Percentiles rank a stretch among this genome's conserved stretches.
These are phyloP conservation scores for Lepus americanus DNA, from an alignment of 2,113 vertebrate genomes.

Conservation along the genomic window DNA sequence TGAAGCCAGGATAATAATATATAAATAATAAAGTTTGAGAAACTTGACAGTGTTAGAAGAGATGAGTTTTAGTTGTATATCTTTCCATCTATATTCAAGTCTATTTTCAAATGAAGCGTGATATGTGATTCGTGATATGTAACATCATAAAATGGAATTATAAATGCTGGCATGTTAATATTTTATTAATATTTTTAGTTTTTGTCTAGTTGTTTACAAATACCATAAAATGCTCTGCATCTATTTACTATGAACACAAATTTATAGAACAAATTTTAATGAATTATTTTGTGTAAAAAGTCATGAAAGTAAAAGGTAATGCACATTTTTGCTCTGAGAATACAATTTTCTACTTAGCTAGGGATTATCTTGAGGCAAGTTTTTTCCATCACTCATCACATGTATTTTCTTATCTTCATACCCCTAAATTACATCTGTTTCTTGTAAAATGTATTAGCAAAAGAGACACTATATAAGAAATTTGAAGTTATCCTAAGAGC, in stretches of 20 bases:
- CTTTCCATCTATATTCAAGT: not conserved
- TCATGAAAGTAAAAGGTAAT: not conserved
- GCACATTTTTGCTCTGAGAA: not conserved
- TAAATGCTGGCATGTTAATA: not conserved
- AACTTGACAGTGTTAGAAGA: not conserved
- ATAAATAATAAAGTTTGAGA: not conserved
- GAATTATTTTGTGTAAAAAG: not conserved
- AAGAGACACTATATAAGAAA: not conserved
- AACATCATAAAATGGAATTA: not conserved
- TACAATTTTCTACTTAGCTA: not conserved
- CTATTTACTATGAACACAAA: not conserved
- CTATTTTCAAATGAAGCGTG: not conserved
- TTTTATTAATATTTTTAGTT: not conserved
- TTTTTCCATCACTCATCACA: not conserved
- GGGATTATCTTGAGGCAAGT: not conserved
- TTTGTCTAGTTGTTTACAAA: not conserved
- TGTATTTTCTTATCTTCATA: not conserved
- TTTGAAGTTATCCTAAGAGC: not conserved
- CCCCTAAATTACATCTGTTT: not conserved
- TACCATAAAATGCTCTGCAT: not conserved
- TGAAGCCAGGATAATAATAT: not conserved
- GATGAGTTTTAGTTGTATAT: not conserved
- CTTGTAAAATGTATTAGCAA: not conserved
- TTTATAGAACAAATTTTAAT: conserved; percentile 1
- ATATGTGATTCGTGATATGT: not conserved